A percentile compares a stretch with the other conserved stretches of the same genome.
Conservation (phyloP, 2,888 invertebrate species). For the Azorinus chamasolen region DNA sequence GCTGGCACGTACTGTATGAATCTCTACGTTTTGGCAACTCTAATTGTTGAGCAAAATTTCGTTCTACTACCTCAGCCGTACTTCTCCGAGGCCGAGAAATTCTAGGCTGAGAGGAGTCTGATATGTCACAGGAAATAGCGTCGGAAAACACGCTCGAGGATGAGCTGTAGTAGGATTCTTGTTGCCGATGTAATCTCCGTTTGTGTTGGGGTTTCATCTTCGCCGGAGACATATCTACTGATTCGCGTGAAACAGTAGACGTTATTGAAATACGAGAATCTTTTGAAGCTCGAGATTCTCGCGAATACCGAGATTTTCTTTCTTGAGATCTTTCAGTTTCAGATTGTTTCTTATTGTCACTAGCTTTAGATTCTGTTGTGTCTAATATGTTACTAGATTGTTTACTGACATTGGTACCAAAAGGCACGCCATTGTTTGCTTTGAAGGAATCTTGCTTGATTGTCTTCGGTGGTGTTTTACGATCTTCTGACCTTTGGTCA, state of each 20-base stretch:
- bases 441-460: too few relatives aligned
- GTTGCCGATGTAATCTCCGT: conserved; percentile 39
- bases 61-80: neutral
- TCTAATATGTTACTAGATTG: too few relatives aligned
- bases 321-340: too few relatives aligned
- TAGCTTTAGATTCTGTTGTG: too few relatives aligned
- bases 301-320: conserved; percentile 17
- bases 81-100: neutral
- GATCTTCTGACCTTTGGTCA: too few relatives aligned
- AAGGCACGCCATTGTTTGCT: too few relatives aligned
- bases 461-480: too few relatives aligned
- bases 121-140: conserved; percentile 19
- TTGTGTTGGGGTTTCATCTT: neutral
- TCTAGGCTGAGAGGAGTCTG: conserved; percentile 18
- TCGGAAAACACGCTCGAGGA: conserved; percentile 73
- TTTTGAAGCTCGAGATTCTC: conserved; percentile 10
- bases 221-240: conserved; percentile 29
- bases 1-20: neutral
- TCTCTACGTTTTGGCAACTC: neutral
- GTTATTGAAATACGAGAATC: conserved; percentile 38
- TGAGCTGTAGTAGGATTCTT: conserved; percentile 66
- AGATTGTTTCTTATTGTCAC: too few relatives aligned
- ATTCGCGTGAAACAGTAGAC: conserved; percentile 26
- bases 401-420: too few relatives aligned
- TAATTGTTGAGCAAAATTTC: conserved; percentile 16